A percentile compares a stretch with the other conserved stretches of the same genome.
These are phyloP conservation scores for Tachuris rubrigastra DNA, from an alignment of 2,113 vertebrate species.

Conservation along the genomic window DNA sequence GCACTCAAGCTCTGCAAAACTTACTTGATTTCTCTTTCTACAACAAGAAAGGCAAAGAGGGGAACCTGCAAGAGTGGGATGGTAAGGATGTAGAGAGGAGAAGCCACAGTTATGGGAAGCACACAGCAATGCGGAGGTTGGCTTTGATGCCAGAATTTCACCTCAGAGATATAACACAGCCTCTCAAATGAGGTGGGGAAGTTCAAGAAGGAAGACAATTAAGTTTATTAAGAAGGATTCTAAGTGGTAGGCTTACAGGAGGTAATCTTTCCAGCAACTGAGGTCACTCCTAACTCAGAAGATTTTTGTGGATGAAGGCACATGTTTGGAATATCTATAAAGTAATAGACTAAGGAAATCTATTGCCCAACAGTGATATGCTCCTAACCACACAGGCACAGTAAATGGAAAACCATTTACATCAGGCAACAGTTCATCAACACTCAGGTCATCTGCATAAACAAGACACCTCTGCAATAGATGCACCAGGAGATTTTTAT, in stretches of 20 bases:
- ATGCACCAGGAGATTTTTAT: neutral
- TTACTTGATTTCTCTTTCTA: neutral
- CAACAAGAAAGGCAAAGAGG: neutral
- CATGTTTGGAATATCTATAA: neutral
- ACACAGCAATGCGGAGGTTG: fast-evolving
- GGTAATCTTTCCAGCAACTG: neutral
- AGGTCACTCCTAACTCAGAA: neutral
- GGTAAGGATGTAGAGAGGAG: neutral
- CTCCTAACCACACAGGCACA: neutral
- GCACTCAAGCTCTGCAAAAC: neutral
- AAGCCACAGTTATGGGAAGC: neutral
- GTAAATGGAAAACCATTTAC: neutral
- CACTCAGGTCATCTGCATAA: no score
- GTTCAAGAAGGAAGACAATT: neutral
- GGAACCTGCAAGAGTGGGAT: neutral
- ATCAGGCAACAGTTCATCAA: neutral
- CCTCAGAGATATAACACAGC: neutral
- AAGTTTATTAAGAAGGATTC: neutral
- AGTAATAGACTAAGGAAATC: neutral
- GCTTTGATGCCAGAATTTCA: neutral
- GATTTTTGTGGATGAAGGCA: neutral
- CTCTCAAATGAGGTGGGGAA: neutral
- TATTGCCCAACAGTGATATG: neutral
- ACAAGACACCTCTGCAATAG: neutral
- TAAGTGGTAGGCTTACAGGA: neutral